Evolutionary conservation across 2,888 invertebrate species (phyloP).

Genomic region (Mesorhabditis spiculigera): DNA sequence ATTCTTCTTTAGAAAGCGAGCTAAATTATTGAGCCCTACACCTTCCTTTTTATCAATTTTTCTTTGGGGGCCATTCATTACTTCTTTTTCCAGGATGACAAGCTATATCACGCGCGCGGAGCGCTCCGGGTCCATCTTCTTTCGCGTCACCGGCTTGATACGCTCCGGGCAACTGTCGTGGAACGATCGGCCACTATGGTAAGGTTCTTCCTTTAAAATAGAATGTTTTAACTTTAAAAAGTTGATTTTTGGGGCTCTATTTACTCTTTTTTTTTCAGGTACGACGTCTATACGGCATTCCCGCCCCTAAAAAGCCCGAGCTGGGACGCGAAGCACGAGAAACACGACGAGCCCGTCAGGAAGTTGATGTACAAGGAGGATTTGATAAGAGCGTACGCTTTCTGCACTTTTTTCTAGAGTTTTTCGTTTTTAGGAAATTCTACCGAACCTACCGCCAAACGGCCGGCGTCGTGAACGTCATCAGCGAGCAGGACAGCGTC

Average conservation of each 20-base stretch:
- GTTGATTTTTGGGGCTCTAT: neutral
- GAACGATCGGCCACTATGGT: conserved; percentile 84
- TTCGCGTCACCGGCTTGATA: conserved; percentile 68
- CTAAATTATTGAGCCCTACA: too few relatives aligned
- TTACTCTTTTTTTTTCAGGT: conserved; percentile 58
- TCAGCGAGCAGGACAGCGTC: conserved; percentile 42
- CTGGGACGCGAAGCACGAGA: conserved; percentile 64
- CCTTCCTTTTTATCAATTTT: too few relatives aligned
- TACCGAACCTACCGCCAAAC: conserved; percentile 59
- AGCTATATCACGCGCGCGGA: conserved; percentile 48
- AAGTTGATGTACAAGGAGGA: conserved; percentile 82
- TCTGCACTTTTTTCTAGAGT: neutral
- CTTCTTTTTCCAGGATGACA: conserved; percentile 28
- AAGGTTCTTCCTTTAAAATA: neutral
- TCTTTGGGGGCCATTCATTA: neutral
- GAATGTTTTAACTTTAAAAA: neutral
- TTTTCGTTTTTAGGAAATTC: conserved; percentile 59
- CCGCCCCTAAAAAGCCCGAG: conserved; percentile 82
- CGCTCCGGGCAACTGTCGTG: conserved; percentile 75
- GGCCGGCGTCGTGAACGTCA: conserved; percentile 54
- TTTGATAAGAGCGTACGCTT: conserved; percentile 72
- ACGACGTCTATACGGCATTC: conserved; percentile 81
- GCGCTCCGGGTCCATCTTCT: conserved; percentile 48
- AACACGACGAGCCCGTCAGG: conserved; percentile 65
- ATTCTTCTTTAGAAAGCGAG: too few relatives aligned